Evolutionary conservation across 1,140 invertebrate genomes (phyloP).

Genomic region (Musca domestica): DNA sequence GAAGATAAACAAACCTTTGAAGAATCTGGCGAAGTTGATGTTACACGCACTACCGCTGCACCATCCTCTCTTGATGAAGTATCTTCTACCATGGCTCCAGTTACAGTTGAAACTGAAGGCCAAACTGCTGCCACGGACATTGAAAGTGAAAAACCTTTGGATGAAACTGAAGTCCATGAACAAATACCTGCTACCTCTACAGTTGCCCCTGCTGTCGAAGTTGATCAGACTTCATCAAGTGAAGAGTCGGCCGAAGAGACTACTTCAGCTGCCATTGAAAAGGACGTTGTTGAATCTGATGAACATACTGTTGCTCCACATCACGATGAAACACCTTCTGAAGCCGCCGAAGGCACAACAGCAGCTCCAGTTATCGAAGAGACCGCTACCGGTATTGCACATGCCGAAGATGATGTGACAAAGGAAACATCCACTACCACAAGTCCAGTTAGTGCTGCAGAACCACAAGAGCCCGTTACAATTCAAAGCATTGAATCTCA

Average conservation of each 20-base stretch:
- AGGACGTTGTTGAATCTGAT: constrained; percentile 8
- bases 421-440: neutral
- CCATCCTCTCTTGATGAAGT: neutral
- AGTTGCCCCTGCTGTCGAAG: neutral
- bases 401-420: neutral
- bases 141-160: constrained; percentile 26
- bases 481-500: neutral
- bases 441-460: neutral
- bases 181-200: constrained; percentile 4
- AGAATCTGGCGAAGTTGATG: neutral
- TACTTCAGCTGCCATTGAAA: neutral
- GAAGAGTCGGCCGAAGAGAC: neutral
- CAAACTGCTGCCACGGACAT: constrained; percentile 16
- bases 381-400: neutral
- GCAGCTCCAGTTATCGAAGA: constrained; percentile 1
- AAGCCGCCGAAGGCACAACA: constrained; percentile 1
- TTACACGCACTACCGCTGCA: neutral
- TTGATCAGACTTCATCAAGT: neutral
- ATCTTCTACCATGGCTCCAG: neutral
- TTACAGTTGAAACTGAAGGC: neutral
- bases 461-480: neutral
- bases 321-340: constrained; percentile 28
- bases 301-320: constrained; percentile 29
- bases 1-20: neutral
- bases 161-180: constrained; percentile 13